Evolutionary conservation across 2,797 vertebrate genomes (phyloP).

Genomic region (Phrynocephalus forsythii): DNA sequence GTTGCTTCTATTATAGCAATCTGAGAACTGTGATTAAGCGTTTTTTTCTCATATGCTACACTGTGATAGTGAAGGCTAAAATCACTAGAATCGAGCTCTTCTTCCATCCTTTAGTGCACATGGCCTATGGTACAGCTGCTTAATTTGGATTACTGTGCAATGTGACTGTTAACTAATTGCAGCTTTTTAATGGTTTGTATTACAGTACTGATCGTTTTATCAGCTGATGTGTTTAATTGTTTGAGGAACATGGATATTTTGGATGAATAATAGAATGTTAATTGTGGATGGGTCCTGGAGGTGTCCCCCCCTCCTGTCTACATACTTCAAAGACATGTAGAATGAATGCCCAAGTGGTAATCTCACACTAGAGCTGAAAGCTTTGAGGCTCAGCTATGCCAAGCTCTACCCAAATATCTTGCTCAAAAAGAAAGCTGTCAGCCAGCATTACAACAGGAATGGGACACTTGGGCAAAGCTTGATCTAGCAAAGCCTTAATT

Average conservation of each 20-base stretch:
- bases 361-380: background rate
- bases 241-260: background rate
- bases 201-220: background rate
- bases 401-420: no score
- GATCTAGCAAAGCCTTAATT: no score
- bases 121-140: background rate
- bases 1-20: background rate
- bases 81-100: background rate
- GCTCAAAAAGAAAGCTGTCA: no score
- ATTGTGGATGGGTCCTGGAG: background rate
- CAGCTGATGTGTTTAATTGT: background rate
- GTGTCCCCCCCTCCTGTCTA: no score
- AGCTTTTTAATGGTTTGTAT: background rate
- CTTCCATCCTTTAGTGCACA: background rate
- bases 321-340: background rate
- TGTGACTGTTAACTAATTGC: background rate
- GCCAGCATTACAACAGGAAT: no score
- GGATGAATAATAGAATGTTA: background rate
- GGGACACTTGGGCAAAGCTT: no score
- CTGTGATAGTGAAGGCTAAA: background rate
- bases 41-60: background rate
- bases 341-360: background rate
- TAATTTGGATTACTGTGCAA: background rate
- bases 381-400: no score
- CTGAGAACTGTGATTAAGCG: background rate